A percentile compares a stretch with the other conserved stretches of the same genome.
Evolutionary conservation across 2,113 vertebrate genomes (phyloP).

Genomic region (Fukomys damarensis): DNA sequence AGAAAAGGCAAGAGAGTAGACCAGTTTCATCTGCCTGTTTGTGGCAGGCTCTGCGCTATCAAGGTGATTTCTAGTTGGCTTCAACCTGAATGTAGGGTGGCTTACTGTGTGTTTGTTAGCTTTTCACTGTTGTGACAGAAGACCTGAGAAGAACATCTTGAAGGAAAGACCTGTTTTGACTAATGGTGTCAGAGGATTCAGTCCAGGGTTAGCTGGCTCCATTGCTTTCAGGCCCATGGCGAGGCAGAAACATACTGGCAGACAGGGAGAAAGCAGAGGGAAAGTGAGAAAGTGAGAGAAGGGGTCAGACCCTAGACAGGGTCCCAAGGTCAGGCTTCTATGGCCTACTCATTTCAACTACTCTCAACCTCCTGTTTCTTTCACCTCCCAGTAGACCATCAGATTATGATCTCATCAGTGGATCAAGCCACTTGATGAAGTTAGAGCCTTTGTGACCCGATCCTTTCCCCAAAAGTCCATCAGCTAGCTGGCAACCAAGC

Average conservation of each 20-base stretch:
- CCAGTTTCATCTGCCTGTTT: not conserved
- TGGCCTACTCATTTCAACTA: not conserved
- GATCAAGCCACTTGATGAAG: not conserved
- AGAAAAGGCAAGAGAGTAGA: not conserved
- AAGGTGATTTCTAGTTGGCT: not conserved
- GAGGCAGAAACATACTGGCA: not conserved
- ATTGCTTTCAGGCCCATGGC: not conserved
- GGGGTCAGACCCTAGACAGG: not conserved
- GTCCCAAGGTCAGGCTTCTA: not conserved
- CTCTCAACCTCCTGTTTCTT: too few species aligned
- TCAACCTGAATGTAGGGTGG: not conserved
- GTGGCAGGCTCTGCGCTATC: not conserved
- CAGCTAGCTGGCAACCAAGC: not conserved
- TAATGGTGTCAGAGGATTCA: not conserved
- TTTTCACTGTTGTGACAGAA: not conserved
- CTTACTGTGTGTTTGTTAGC: not conserved
- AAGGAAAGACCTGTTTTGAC: not conserved
- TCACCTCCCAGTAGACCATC: not conserved
- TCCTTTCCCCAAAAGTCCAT: not conserved
- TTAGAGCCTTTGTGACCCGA: too few species aligned
- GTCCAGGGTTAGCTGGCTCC: not conserved
- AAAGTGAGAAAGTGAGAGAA: not conserved
- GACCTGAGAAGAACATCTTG: not conserved
- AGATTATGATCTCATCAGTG: not conserved
- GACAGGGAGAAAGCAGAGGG: not conserved